Conservation (phyloP, 2,888 invertebrate species). For the Melinaea menophilus region DNA sequence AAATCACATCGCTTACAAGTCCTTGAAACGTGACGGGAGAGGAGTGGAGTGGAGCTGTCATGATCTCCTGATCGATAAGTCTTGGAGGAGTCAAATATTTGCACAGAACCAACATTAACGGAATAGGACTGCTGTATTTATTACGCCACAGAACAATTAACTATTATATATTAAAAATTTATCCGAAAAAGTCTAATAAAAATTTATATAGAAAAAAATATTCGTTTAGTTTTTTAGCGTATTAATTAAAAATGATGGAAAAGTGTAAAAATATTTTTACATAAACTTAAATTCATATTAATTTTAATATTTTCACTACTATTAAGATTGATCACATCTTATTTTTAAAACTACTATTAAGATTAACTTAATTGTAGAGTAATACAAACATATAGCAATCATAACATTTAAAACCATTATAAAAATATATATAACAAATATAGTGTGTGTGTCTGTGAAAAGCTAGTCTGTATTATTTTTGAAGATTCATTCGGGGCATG, state of each 20-base stretch:
- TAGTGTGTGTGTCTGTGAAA: constrained; percentile 5
- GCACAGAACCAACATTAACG: constrained; percentile 65
- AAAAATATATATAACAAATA: neutral
- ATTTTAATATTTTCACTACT: no score
- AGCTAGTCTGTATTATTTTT: constrained; percentile 28
- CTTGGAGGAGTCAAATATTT: constrained; percentile 70
- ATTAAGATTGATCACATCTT: no score
- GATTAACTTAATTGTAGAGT: no score
- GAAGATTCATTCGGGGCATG: constrained; percentile 40
- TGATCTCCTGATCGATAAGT: constrained; percentile 72
- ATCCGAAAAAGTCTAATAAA: no score
- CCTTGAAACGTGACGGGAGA: constrained; percentile 71
- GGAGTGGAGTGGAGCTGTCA: constrained; percentile 51
- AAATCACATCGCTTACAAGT: constrained; percentile 55
- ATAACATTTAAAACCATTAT: neutral
- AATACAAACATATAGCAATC: neutral
- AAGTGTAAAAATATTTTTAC: no score
- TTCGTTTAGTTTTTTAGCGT: no score
- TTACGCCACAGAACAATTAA: constrained; percentile 17
- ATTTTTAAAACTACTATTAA: no score
- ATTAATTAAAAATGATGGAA: no score
- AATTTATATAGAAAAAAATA: no score
- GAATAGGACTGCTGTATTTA: constrained; percentile 35
- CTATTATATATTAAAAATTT: no score
- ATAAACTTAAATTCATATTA: no score